Conservation (phyloP, 2,113 vertebrate species). For the Psilopsiagon aymara region DNA sequence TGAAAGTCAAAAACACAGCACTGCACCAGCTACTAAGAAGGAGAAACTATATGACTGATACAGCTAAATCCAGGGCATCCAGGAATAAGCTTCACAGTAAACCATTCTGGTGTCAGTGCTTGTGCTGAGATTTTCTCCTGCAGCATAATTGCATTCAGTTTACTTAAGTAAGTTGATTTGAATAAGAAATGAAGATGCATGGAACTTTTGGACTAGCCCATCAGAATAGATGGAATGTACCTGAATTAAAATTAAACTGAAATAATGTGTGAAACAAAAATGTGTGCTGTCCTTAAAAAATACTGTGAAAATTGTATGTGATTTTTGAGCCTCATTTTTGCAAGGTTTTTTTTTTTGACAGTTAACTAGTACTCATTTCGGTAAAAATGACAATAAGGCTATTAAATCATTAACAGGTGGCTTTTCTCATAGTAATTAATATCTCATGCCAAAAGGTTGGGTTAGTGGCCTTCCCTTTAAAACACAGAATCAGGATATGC, state of each 20-base stretch:
- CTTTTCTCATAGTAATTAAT: not conserved
- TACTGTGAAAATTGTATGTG: not conserved
- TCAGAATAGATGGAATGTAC: not conserved
- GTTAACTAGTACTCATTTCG: not conserved
- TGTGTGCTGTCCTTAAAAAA: not conserved
- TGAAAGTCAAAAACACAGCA: too few species aligned
- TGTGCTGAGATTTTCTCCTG: not conserved
- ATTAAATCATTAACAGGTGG: not conserved
- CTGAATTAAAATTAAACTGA: not conserved
- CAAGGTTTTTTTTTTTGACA: not conserved
- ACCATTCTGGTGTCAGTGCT: not conserved
- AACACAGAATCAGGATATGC: not conserved
- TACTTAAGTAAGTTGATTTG: not conserved
- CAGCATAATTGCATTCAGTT: not conserved
- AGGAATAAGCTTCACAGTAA: not conserved
- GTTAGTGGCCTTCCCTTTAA: not conserved
- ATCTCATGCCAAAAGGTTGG: too few species aligned
- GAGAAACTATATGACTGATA: too few species aligned
- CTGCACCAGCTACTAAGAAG: too few species aligned
- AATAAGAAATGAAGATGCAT: not conserved
- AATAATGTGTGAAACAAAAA: not conserved
- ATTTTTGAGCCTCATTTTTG: not conserved
- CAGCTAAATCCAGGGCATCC: too few species aligned
- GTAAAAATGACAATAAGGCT: not conserved
- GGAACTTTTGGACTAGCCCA: not conserved